phyloP scores from a whole-genome alignment of 2,113 vertebrate species.

The Sprattus sprattus region DNA sequence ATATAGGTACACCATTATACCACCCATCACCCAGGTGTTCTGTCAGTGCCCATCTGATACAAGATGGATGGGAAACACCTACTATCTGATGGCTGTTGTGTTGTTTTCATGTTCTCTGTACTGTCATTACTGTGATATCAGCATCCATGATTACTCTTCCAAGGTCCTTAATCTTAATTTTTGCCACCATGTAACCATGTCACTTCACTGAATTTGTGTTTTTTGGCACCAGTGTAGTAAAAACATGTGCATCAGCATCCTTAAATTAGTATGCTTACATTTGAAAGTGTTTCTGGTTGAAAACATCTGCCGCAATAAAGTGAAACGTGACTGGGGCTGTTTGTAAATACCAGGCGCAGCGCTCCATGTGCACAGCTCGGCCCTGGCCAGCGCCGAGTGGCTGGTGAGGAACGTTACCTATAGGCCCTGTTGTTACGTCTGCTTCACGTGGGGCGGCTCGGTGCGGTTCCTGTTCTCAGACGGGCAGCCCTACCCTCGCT shows the following conservation, averaged over 20 bases:
- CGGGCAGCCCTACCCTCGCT: conserved; percentile 59
- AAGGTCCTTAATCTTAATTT: too few species aligned
- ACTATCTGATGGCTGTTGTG: not conserved
- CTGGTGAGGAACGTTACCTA: conserved; percentile 87
- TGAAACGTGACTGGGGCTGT: not conserved
- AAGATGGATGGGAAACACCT: too few species aligned
- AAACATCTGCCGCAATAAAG: conserved; percentile 65
- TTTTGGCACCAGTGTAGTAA: not conserved
- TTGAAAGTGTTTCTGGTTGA: conserved; percentile 6
- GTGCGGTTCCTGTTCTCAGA: conserved; percentile 79
- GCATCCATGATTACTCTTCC: too few species aligned
- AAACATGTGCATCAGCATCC: too few species aligned
- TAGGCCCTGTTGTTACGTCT: conserved; percentile 83
- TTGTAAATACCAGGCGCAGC: conserved; percentile 72
- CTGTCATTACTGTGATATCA: too few species aligned
- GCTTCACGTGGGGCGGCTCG: conserved; percentile 68
- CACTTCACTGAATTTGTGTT: conserved; percentile 59
- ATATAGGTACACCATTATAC: not conserved
- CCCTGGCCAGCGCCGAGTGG: conserved; percentile 79
- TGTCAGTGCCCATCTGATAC: too few species aligned
- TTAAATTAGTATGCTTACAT: too few species aligned
- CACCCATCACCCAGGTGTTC: not conserved
- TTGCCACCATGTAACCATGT: too few species aligned
- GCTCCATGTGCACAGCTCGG: conserved; percentile 81
- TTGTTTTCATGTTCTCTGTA: too few species aligned